phyloP scores from a whole-genome alignment of 1,140 invertebrate species.

The Chlorops oryzae region DNA sequence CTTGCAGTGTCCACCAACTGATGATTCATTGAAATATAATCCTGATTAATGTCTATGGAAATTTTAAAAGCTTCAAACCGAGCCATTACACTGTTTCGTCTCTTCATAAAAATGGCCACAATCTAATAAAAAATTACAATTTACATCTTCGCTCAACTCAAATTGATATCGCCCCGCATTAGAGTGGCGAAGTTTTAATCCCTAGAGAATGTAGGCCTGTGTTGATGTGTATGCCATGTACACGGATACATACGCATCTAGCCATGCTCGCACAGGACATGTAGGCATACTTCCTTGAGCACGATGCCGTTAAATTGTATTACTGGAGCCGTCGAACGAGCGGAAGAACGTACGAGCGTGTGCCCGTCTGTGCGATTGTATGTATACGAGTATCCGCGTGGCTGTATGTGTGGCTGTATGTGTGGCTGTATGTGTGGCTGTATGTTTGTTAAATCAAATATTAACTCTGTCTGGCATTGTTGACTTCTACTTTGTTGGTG shows the following conservation, averaged over 20 bases:
- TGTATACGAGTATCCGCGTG: slow-evolving; percentile 6
- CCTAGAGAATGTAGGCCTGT: slow-evolving; percentile 7
- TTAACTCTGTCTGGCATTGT: slow-evolving; percentile 7
- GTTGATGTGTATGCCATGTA: too few species aligned
- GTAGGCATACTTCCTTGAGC: too few species aligned
- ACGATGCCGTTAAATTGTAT: too few species aligned
- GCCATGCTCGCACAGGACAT: too few species aligned
- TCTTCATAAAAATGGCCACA: slow-evolving; percentile 26
- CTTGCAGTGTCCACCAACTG: too few species aligned
- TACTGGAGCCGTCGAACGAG: too few species aligned
- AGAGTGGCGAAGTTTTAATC: slow-evolving; percentile 31
- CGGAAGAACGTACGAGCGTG: too few species aligned
- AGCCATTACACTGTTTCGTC: too few species aligned
- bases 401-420: slow-evolving; percentile 17
- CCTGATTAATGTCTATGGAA: slow-evolving; percentile 38
- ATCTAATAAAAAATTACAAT: slow-evolving; percentile 12
- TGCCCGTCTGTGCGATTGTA: too few species aligned
- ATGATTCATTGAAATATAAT: slow-evolving; percentile 46
- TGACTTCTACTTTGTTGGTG: neutral
- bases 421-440: slow-evolving; percentile 1
- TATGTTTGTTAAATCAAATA: neutral
- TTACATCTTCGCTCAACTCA: slow-evolving; percentile 23
- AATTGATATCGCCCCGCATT: slow-evolving; percentile 46
- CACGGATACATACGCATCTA: too few species aligned
- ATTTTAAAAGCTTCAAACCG: neutral